Conservation (phyloP, 64 coral and sea anemone species). For the Stylophora pistillata region DNA sequence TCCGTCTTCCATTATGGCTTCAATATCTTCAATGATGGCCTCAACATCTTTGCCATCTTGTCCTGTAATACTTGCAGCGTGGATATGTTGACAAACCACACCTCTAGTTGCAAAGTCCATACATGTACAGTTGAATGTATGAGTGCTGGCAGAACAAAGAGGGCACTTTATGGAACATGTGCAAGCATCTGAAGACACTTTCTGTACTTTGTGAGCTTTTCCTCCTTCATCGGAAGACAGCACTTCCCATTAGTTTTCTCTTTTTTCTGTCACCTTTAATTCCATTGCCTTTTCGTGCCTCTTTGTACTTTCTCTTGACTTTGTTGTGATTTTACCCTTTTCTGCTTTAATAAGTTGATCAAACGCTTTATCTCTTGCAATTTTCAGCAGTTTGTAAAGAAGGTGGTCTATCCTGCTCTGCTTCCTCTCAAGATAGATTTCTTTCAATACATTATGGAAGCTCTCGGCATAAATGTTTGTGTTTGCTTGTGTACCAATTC, state of each 20-base stretch:
- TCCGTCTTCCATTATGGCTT: neutral
- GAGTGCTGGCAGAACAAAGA: neutral
- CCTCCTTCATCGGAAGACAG: neutral
- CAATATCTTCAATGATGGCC: neutral
- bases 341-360: constrained; percentile 41
- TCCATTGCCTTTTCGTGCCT: neutral
- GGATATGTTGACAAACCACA: constrained; percentile 21
- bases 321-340: neutral
- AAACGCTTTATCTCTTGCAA: constrained; percentile 10
- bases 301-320: neutral
- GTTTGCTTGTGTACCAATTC: constrained; percentile 3
- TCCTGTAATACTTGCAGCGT: neutral
- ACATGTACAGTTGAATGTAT: constrained; percentile 20
- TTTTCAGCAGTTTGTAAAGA: constrained; percentile 1
- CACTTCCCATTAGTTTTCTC: neutral
- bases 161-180: neutral
- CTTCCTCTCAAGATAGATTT: constrained; percentile 10
- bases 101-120: neutral
- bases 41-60: neutral
- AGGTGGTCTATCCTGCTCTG: constrained; percentile 20
- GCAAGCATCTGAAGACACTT: constrained; percentile 4
- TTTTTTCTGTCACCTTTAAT: neutral
- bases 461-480: constrained; percentile 29
- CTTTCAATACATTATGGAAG: constrained; percentile 7
- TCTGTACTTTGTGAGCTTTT: neutral